Conservation (phyloP, 2,888 invertebrate species). For the Tillus elongatus region DNA sequence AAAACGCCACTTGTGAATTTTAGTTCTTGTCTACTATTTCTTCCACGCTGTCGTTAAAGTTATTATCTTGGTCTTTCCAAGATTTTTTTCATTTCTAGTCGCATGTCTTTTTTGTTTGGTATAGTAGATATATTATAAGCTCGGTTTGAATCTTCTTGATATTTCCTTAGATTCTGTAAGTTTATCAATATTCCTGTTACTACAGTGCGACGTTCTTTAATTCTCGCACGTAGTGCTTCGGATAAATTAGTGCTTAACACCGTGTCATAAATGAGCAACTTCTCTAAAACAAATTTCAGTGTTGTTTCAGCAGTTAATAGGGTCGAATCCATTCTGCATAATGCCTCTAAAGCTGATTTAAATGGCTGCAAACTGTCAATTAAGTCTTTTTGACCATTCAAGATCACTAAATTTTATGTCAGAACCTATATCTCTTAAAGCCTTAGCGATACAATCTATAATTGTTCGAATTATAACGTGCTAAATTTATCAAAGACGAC, state of each 20-base stretch:
- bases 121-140: neutral
- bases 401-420: slow-evolving; percentile 7
- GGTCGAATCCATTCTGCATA: slow-evolving; percentile 11
- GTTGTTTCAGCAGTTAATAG: slow-evolving; percentile 15
- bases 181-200: slow-evolving; percentile 14
- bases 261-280: too few species aligned
- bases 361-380: neutral
- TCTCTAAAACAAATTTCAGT: slow-evolving; percentile 10
- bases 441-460: slow-evolving; percentile 10
- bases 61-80: slow-evolving; percentile 1
- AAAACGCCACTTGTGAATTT: slow-evolving; percentile 13
- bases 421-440: slow-evolving; percentile 9
- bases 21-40: slow-evolving; percentile 8
- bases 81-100: slow-evolving; percentile 5
- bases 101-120: slow-evolving; percentile 2
- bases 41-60: too few species aligned
- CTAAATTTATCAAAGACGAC: too few species aligned
- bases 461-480: too few species aligned
- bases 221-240: too few species aligned
- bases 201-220: slow-evolving; percentile 13
- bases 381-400: too few species aligned
- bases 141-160: slow-evolving; percentile 13
- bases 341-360: slow-evolving; percentile 5
- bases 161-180: slow-evolving; percentile 16
- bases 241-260: too few species aligned